Evolutionary conservation across 2,888 invertebrate species (phyloP), one percentile per base, ranked within the genome.

Genomic region (Chalcosyrphus nemorum): DNA sequence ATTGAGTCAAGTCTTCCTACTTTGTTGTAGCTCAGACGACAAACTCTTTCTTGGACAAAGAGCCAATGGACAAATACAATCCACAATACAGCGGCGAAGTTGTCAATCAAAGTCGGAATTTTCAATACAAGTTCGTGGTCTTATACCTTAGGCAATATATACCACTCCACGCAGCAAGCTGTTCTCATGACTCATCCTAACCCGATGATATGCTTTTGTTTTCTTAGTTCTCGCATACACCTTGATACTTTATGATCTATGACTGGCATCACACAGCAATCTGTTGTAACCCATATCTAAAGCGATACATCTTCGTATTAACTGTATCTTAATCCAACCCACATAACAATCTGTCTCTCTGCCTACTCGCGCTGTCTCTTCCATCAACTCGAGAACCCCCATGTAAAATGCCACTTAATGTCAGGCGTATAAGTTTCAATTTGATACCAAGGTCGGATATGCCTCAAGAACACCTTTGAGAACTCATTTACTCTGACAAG

Each of bases 381-480:
- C 57, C 43, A 57, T 77, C 50, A 65, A 77, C 27, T 43, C 43
- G 24, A 56, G 11, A 47, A 56, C 45, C 45, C 47, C 75, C 6
- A 27, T 56, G 50, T 43, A 43, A 81, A 63, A 65, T 54, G 35
- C 61, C 72, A 72, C 78, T 72, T 72, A 68, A 74, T 78, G 66
- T 50, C 65, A 61, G 52, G 77, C 59, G 54, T 71, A 82, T 82
- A 61, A 66, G 61, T 82, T 78, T 78, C 72, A 82, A 72, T 72
- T 82, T 68, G 57, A 63, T 45, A 80, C 52, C 84, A 84, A 84
- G 84, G 84, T 84, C 84, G 50, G 68, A 50, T 71, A 50, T 65
- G 57, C 57, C 35, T 61, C 63, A 84, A 74, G 80, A 80, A 65
- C 72, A 80, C 57, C 80, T 74, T 80, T 80, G 57, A 74, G 32